phyloP scores from a whole-genome alignment of 2,797 vertebrate species.

The Gymnopithys bicolor region DNA sequence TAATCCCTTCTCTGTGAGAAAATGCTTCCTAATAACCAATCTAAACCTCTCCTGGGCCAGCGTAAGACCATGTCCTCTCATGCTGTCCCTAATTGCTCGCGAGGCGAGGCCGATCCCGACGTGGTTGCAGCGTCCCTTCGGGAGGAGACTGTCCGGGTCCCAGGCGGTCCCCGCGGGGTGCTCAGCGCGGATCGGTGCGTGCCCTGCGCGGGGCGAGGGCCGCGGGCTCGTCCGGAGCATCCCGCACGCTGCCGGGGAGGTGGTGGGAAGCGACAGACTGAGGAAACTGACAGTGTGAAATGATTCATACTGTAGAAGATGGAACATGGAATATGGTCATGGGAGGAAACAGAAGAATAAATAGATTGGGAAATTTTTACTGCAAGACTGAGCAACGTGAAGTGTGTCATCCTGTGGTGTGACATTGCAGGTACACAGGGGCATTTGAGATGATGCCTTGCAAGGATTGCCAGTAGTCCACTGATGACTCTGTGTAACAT shows the following conservation, averaged over 20 bases:
- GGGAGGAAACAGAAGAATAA: neutral
- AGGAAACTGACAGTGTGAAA: too few species aligned
- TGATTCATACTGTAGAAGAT: rapidly evolving
- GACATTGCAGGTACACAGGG: rapidly evolving
- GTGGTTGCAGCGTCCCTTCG: neutral
- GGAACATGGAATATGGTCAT: rapidly evolving
- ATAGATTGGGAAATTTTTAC: neutral
- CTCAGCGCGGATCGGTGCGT: rapidly evolving
- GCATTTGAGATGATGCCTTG: rapidly evolving
- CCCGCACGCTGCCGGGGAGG: rapidly evolving
- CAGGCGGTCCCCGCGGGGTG: rapidly evolving
- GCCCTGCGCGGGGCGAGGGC: too few species aligned
- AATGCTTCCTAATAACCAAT: neutral
- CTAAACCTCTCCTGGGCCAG: neutral
- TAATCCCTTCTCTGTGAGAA: neutral
- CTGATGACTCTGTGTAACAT: neutral
- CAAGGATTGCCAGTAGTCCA: too few species aligned
- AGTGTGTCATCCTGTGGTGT: rapidly evolving
- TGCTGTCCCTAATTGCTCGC: neutral
- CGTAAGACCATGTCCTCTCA: neutral
- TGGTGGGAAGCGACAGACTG: rapidly evolving
- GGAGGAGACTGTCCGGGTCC: rapidly evolving
- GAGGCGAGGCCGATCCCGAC: rapidly evolving
- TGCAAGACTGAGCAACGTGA: neutral
- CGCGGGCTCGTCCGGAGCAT: rapidly evolving